Evolutionary conservation across 2,113 vertebrate species (phyloP).

Genomic region (Hystrix brachyura): DNA sequence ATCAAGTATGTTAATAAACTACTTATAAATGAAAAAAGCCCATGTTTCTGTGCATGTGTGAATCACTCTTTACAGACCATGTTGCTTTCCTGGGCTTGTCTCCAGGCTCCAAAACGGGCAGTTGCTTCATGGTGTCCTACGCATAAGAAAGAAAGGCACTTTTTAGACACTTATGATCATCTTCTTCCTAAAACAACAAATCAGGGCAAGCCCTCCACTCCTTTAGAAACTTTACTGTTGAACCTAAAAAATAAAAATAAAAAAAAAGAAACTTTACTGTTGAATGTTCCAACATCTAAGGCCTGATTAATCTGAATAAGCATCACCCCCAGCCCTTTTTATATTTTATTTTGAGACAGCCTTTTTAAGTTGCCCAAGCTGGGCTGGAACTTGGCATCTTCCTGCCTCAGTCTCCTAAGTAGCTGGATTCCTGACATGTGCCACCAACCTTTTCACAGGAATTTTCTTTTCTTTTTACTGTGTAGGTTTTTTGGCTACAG

Average conservation of each 20-base stretch:
- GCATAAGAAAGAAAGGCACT: conserved; percentile 67
- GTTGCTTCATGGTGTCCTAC: conserved; percentile 89
- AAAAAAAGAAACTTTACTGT: background rate
- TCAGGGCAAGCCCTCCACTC: background rate
- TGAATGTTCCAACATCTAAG: conserved; percentile 31
- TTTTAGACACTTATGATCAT: conserved; percentile 55
- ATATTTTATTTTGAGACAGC: background rate
- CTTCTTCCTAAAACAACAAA: conserved; percentile 34
- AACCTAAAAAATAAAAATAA: background rate
- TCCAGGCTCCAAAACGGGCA: conserved; percentile 90
- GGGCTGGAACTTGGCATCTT: background rate
- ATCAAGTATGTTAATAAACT: conserved; percentile 65
- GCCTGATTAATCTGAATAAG: background rate
- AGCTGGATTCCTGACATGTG: background rate
- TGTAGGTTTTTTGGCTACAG: background rate
- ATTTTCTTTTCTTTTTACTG: background rate
- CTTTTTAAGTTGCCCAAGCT: background rate
- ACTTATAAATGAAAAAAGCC: conserved; percentile 66
- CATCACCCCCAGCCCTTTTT: background rate
- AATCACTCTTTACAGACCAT: conserved; percentile 83
- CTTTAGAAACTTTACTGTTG: background rate
- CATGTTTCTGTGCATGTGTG: background rate
- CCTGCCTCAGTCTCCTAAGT: background rate
- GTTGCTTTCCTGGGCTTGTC: conserved; percentile 87
- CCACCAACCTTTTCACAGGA: background rate